These are phyloP conservation scores for Hippocampus guttulatus DNA, from an alignment of 2,113 vertebrate genomes.

Conservation along the genomic window DNA sequence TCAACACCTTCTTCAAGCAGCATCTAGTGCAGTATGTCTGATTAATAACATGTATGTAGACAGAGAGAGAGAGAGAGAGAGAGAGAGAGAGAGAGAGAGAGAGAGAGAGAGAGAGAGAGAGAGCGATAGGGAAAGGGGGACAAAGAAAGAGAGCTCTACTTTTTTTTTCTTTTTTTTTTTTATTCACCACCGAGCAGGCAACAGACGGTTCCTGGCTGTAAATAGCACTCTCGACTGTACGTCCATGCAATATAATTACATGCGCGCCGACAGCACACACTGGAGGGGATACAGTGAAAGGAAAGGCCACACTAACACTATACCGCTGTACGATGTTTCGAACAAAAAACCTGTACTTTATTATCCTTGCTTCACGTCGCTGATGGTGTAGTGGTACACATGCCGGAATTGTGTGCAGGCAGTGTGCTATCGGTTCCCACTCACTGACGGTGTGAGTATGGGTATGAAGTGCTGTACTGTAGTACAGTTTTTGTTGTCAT, in stretches of 20 bases:
- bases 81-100: not conserved
- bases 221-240: not conserved
- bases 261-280: not conserved
- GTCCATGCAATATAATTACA: not conserved
- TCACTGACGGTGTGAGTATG: too few species aligned
- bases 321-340: too few species aligned
- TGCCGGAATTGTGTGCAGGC: too few species aligned
- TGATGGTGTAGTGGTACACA: too few species aligned
- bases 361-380: too few species aligned
- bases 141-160: not conserved
- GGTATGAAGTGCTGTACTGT: too few species aligned
- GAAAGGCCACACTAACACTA: not conserved
- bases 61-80: not conserved
- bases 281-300: not conserved
- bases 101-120: not conserved
- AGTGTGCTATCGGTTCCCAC: too few species aligned
- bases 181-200: not conserved
- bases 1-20: not conserved
- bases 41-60: not conserved
- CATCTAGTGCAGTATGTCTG: not conserved
- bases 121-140: not conserved
- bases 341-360: too few species aligned
- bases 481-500: too few species aligned
- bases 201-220: not conserved
- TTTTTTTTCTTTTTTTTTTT: not conserved